Base-by-base conservation (phyloP, 2,113 vertebrate genomes). In the Perognathus longimembris region DNA sequence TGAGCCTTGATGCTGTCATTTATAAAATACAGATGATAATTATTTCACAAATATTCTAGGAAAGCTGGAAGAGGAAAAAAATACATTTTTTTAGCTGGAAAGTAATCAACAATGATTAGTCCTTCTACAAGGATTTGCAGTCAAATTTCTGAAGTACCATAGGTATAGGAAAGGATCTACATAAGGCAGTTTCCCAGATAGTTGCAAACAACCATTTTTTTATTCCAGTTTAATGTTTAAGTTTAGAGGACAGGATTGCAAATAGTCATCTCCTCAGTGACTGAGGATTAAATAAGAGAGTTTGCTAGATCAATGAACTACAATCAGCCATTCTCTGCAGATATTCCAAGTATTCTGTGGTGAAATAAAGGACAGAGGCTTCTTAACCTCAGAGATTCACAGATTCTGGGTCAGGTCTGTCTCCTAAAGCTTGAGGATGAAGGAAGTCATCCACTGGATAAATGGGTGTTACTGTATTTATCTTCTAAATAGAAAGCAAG, bases 401-500 rank as follows among this genome's bases (percentile, higher is more conserved):
- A 54, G 74, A 70, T 15, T 94, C 42, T 57, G 59, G 71, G 40
- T 82, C 75, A 22, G 26, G 6, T 21, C 88, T 88, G 7, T 61
- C 36, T 88, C 34, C 21, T 42, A 10, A 66, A 77, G 64, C 14
- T 42, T 79, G 32, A 26, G 38, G 57, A 70, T 89, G 86, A 59
- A 15, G 79, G 50, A 87, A 83, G n/a, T 84, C 17, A 20, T 59
- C 22, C 50, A 32, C 10, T 57, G 28, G 18, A 69, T 88, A 85
- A 85, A 32, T 86, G 38, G 64, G 6, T 4, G 0, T 80, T 57
- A 71, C 20, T 75, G 14, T 75, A 40, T 84, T 91, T 90, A 93
- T 86, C 40, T 77, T 83, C 22, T 86, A 88, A 92, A 81, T 28
- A 32, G 54, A 45, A 85, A 86, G n/a, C n/a, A 36, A 78, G 54